Evolutionary conservation across 1,140 invertebrate genomes (phyloP).

Genomic region (Drosophila hydei): DNA sequence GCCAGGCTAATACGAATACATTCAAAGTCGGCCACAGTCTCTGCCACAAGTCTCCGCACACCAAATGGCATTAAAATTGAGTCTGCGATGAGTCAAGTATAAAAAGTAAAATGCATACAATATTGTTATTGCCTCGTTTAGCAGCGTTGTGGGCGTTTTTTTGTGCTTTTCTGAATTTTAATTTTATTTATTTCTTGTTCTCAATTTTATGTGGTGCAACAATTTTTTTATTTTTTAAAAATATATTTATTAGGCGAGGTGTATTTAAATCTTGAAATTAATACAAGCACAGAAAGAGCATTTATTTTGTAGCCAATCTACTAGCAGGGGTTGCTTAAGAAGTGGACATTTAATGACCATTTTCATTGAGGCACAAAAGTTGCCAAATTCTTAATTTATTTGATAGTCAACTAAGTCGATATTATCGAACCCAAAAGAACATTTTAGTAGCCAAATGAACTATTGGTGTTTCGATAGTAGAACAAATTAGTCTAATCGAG

Average conservation of each 20-base stretch:
- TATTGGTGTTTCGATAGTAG: no score
- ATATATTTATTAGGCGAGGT: neutral
- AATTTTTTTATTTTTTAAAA: slow-evolving; percentile 17
- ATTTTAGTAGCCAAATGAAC: no score
- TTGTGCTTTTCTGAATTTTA: neutral
- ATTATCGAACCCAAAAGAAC: no score
- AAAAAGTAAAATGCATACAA: slow-evolving; percentile 3
- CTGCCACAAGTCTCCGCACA: neutral
- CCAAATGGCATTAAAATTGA: slow-evolving; percentile 12
- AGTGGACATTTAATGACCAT: no score
- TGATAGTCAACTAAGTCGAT: no score
- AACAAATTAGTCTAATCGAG: no score
- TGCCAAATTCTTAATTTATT: no score
- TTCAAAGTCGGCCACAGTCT: slow-evolving; percentile 11
- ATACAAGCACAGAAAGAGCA: slow-evolving; percentile 6
- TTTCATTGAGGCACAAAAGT: no score
- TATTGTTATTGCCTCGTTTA: slow-evolving; percentile 15
- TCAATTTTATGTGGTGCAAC: slow-evolving; percentile 29
- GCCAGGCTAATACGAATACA: slow-evolving; percentile 14
- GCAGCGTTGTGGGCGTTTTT: neutral
- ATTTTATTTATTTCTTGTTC: slow-evolving; percentile 25
- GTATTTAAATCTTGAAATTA: slow-evolving; percentile 24
- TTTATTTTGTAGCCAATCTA: neutral
- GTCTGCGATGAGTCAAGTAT: slow-evolving; percentile 25
- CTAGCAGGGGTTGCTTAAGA: no score